Evolutionary conservation across 2,888 invertebrate genomes (phyloP).

Genomic region (Tenthredo mesomela): DNA sequence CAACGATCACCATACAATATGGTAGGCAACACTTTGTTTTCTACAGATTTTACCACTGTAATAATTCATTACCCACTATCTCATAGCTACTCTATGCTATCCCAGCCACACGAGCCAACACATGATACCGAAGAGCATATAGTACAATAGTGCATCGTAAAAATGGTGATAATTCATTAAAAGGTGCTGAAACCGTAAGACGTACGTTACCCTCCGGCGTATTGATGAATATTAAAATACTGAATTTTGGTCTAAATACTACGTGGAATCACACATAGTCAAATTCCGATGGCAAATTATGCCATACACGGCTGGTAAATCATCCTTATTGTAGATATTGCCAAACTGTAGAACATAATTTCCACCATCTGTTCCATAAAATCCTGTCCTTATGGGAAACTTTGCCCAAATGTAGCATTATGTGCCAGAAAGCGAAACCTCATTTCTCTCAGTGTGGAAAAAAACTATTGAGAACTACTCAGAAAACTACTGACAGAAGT

Average conservation of each 20-base stretch:
- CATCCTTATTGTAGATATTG: not conserved
- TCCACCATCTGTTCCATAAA: not conserved
- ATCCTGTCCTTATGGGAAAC: not conserved
- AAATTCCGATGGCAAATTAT: not conserved
- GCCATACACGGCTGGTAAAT: slow-evolving; percentile 2
- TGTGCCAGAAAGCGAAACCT: not conserved
- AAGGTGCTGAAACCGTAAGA: slow-evolving; percentile 1
- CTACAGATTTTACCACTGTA: not conserved
- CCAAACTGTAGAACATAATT: not conserved
- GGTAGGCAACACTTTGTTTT: not conserved
- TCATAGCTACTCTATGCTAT: not conserved
- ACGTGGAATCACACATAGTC: slow-evolving; percentile 17
- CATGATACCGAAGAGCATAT: not conserved
- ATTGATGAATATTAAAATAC: not conserved
- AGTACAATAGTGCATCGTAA: not conserved
- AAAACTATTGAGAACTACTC: too few relatives aligned
- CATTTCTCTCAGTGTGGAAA: too few relatives aligned
- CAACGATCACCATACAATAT: slow-evolving; percentile 5
- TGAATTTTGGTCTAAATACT: slow-evolving; percentile 1
- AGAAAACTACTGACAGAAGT: too few relatives aligned
- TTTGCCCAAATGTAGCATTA: not conserved
- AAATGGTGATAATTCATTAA: not conserved
- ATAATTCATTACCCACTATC: not conserved
- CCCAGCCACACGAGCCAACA: not conserved
- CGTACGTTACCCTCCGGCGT: not conserved